Base-by-base conservation (phyloP, 2,888 invertebrate genomes). In the Eupithecia centaureata region DNA sequence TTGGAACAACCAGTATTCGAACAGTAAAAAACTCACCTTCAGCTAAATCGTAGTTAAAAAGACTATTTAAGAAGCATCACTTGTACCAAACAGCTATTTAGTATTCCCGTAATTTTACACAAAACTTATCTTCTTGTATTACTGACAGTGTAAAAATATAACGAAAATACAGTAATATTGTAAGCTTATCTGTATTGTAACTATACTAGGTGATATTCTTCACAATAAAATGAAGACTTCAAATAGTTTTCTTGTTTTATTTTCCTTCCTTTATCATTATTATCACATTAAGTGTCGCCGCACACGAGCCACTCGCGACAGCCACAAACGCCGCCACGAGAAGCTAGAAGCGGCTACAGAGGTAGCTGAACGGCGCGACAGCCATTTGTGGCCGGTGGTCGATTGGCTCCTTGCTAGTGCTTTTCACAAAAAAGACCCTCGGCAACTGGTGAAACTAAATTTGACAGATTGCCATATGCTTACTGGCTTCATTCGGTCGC, bases 201-300 rank as follows among this genome's bases (percentile, higher is more conserved):
- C 82, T 87, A 88, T 89, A 87, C 83, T 92, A 91, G 91, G 89
- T 86, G 86, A 89, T 84, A 86, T 87, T 86, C 87, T 92, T 92
- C 90, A 92, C 91, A 91, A 91, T 92, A 92, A 91, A 92, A 91
- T 90, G 90, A 91, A 91, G 91, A 91, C 91, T 92, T 88, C 88
- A 89, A 47, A 86, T 83, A 82, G 38, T 68, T 42, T 10, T 18
- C 74, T 81, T 79, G 82, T 88, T 87, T 90, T 77, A 86, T 84
- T 68, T 65, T 18, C 5, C 57, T 57, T 18, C 57, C 30, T 30
- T 10, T 22, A 22, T 2, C 2, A 35, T 35, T 10, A 10, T 2
- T 35, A 13, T 4, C 35, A n/a, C n/a, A n/a, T n/a, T n/a, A n/a
- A n/a, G n/a, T n/a, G n/a, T n/a, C n/a, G n/a, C n/a, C n/a, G n/a